Evolutionary conservation across 2,113 vertebrate genomes (phyloP).

Genomic region (Pagrus major): DNA sequence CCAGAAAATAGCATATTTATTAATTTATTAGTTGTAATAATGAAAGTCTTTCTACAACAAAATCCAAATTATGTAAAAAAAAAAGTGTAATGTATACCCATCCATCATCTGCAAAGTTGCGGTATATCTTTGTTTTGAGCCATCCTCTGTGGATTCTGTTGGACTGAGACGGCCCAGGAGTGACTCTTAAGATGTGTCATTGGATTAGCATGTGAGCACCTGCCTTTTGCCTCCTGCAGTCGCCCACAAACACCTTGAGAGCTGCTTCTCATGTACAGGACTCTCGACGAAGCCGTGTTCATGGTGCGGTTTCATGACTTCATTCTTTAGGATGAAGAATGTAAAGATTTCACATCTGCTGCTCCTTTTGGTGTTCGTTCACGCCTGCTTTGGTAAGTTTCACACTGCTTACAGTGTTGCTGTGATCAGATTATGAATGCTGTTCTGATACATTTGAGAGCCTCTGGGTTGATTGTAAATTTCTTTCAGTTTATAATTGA

Average conservation of each 20-base stretch:
- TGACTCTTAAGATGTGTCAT: slow-evolving; percentile 86
- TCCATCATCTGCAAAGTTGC: slow-evolving; percentile 9
- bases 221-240: slow-evolving; percentile 78
- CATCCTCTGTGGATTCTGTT: slow-evolving; percentile 26
- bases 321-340: slow-evolving; percentile 88
- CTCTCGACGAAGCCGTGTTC: slow-evolving; percentile 52
- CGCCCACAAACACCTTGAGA: slow-evolving; percentile 71
- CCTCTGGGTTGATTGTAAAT: not conserved
- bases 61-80: not conserved
- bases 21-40: not conserved
- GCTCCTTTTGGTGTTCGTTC: slow-evolving; percentile 85
- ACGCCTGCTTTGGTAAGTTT: slow-evolving; percentile 91
- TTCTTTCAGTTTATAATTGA: not conserved
- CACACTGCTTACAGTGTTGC: not conserved
- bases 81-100: not conserved
- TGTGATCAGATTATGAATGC: slow-evolving; percentile 3
- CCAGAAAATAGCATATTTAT: not conserved
- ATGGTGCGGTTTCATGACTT: slow-evolving; percentile 65
- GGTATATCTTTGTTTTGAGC: not conserved
- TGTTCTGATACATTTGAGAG: not conserved
- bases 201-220: slow-evolving; percentile 91
- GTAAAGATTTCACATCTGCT: slow-evolving; percentile 72
- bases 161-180: slow-evolving; percentile 68
- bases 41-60: not conserved
- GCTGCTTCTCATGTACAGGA: slow-evolving; percentile 50